phyloP scores from a whole-genome alignment of 2,113 vertebrate species.

The Plotosus lineatus region DNA sequence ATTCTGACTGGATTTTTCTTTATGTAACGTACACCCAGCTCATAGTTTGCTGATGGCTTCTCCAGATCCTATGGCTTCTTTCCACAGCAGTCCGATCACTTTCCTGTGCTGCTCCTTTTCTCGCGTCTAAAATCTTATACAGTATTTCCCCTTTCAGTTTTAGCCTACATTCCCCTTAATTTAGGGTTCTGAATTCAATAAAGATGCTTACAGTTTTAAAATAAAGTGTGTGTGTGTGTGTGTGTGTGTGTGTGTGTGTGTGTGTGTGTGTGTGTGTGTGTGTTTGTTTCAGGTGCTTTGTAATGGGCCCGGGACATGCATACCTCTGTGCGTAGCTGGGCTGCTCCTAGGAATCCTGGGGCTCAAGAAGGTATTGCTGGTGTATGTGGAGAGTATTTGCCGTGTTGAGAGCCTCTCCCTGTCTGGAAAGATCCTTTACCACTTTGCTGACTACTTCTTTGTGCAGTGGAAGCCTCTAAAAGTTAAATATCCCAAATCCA shows the following conservation, averaged over 20 bases:
- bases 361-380: conserved; percentile 84
- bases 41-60: conserved; percentile 59
- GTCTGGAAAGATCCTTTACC: conserved; percentile 87
- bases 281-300: conserved; percentile 85
- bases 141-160: conserved; percentile 32
- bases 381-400: conserved; percentile 94
- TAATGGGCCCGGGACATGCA: conserved; percentile 94
- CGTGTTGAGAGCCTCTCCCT: conserved; percentile 88
- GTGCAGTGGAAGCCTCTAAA: conserved; percentile 90
- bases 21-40: conserved; percentile 23
- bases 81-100: conserved; percentile 56
- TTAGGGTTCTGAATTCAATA: background rate
- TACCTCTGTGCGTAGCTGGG: conserved; percentile 84
- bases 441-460: conserved; percentile 86
- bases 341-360: conserved; percentile 84
- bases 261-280: conserved; percentile 5
- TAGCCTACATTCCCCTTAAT: background rate
- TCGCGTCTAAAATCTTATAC: conserved; percentile 39
- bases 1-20: conserved; percentile 41
- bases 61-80: conserved; percentile 60
- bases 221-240: background rate
- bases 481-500: conserved; percentile 84
- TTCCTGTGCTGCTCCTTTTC: conserved; percentile 59
- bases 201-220: background rate
- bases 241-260: background rate